Conservation (phyloP, 2,888 invertebrate genomes). For the Caenorhabditis parvicauda region DNA sequence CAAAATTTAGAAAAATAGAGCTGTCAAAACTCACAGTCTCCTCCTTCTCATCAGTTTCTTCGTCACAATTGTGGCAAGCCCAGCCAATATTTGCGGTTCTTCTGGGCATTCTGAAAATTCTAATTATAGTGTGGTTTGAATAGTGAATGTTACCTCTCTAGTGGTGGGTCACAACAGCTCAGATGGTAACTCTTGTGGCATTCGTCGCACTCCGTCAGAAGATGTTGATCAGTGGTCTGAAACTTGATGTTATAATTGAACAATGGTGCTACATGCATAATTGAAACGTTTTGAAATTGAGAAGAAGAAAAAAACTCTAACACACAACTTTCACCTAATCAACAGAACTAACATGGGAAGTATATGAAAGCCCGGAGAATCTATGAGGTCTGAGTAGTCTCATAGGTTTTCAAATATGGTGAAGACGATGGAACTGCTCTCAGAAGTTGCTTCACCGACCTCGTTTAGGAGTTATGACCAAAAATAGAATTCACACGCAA, state of each 20-base stretch:
- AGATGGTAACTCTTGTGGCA: constrained; percentile 89
- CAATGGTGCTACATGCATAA: neutral
- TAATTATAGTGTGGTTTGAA: neutral
- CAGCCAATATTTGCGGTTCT: constrained; percentile 20
- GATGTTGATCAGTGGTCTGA: constrained; percentile 83
- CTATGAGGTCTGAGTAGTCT: no score
- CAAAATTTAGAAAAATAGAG: no score
- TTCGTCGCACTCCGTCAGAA: constrained; percentile 89
- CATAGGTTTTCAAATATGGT: no score
- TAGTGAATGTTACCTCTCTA: constrained; percentile 71
- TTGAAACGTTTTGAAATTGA: constrained; percentile 22
- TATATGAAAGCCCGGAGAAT: no score
- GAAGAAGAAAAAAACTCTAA: constrained; percentile 17
- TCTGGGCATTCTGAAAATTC: constrained; percentile 12
- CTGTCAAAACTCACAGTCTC: neutral
- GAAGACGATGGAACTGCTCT: no score
- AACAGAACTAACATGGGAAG: neutral
- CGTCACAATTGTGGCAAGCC: constrained; percentile 29
- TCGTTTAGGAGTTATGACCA: no score
- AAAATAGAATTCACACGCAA: no score
- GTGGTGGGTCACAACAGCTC: constrained; percentile 87
- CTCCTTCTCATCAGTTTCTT: neutral
- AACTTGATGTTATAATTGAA: no score
- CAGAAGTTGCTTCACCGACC: no score
- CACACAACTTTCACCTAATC: constrained; percentile 7